Percentiles rank a stretch among this genome's conserved stretches.
Evolutionary conservation across 2,888 invertebrate genomes (phyloP).

Genomic region (Antheraea assamensis): DNA sequence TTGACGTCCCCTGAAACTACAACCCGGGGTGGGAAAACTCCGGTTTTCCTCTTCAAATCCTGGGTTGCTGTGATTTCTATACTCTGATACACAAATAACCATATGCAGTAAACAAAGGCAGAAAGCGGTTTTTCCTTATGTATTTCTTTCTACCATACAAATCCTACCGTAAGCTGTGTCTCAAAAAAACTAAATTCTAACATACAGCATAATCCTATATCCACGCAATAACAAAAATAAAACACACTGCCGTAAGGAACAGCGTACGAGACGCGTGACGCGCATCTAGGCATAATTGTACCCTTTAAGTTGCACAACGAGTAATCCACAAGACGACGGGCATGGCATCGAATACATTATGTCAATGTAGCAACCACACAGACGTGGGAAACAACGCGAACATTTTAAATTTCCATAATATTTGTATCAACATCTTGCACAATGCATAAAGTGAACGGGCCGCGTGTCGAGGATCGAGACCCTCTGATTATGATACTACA

Average conservation of each 20-base stretch:
- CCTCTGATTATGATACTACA: slow-evolving; percentile 32
- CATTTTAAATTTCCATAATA: slow-evolving; percentile 72
- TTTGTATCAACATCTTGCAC: slow-evolving; percentile 66
- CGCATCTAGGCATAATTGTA: slow-evolving; percentile 50
- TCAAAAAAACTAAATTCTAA: background rate
- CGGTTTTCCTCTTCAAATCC: too few species aligned
- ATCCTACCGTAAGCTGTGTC: too few species aligned
- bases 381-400: slow-evolving; percentile 67
- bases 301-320: slow-evolving; percentile 29
- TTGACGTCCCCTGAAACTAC: too few species aligned
- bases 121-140: too few species aligned
- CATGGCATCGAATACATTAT: slow-evolving; percentile 63
- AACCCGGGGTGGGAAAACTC: too few species aligned
- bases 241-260: slow-evolving; percentile 31
- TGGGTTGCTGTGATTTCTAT: too few species aligned
- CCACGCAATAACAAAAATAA: background rate
- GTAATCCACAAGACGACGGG: slow-evolving; percentile 50
- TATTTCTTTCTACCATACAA: too few species aligned
- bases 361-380: slow-evolving; percentile 55
- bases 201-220: background rate
- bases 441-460: slow-evolving; percentile 42
- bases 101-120: too few species aligned
- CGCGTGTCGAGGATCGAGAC: slow-evolving; percentile 22
- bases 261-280: slow-evolving; percentile 48
- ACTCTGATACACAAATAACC: too few species aligned